These are phyloP conservation scores for Phyllostomus hastatus DNA, from an alignment of 2,113 vertebrate genomes.

Conservation along the genomic window DNA sequence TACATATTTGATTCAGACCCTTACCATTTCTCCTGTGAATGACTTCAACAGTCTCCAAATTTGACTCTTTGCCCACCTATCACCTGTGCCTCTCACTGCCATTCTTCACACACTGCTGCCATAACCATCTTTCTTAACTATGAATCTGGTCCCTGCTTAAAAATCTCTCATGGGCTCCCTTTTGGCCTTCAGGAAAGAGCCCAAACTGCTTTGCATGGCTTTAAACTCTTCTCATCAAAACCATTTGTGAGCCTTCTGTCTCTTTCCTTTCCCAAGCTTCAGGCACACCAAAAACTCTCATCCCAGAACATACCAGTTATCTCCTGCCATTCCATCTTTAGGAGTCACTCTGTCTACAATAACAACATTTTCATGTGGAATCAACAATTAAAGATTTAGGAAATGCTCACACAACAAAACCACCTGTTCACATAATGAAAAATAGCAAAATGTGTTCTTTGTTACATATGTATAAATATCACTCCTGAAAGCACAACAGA, in stretches of 20 bases:
- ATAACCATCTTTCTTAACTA: neutral
- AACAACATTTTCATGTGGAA: neutral
- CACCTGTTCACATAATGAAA: slow-evolving; percentile 10
- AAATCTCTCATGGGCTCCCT: neutral
- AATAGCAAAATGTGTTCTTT: slow-evolving; percentile 32
- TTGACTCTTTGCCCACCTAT: neutral
- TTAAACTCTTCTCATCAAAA: neutral
- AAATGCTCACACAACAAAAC: neutral
- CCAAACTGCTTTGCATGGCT: neutral
- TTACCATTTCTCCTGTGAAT: neutral
- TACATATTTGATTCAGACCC: neutral
- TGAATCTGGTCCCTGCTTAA: neutral
- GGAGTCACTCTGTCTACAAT: neutral
- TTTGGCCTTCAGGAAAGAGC: neutral
- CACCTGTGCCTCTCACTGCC: neutral
- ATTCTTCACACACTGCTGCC: neutral
- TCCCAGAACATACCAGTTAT: neutral
- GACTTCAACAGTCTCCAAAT: neutral
- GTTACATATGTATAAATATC: neutral
- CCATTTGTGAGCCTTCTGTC: neutral
- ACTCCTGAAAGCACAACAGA: slow-evolving; percentile 24
- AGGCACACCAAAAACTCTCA: neutral
- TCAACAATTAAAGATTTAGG: neutral
- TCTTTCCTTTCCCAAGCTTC: neutral
- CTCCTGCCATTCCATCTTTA: neutral